These are phyloP conservation scores for Gymnobelideus leadbeateri DNA, from an alignment of 2,113 vertebrate genomes.

Conservation along the genomic window DNA sequence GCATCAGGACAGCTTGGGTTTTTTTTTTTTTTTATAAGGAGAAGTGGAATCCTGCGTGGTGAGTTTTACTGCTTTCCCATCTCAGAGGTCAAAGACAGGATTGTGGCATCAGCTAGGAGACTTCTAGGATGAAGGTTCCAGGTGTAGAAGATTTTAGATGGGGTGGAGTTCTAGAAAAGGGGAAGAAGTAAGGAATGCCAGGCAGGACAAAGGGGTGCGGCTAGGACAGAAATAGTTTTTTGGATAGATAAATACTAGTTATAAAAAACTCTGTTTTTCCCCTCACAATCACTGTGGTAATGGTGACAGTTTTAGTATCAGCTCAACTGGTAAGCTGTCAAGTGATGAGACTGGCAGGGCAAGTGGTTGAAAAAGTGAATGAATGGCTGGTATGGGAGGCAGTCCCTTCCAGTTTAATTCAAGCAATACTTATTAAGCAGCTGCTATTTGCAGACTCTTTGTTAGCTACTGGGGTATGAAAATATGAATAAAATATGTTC, in stretches of 20 bases:
- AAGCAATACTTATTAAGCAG: neutral
- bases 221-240: neutral
- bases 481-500: neutral
- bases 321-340: neutral
- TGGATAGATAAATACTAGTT: neutral
- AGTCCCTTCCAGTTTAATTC: neutral
- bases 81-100: neutral
- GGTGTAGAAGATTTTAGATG: neutral
- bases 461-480: neutral
- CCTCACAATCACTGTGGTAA: neutral
- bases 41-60: neutral
- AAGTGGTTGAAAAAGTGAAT: neutral
- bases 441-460: neutral
- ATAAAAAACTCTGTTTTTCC: neutral
- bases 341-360: neutral
- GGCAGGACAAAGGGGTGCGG: neutral
- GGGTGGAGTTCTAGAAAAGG: neutral
- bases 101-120: neutral
- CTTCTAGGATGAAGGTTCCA: neutral
- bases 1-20: neutral
- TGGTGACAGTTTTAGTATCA: neutral
- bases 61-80: neutral
- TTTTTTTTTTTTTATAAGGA: neutral
- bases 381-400: neutral
- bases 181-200: neutral